A percentile compares a stretch with the other conserved stretches of the same genome.
phyloP scores from a whole-genome alignment of 2,113 vertebrate genomes.

The Geococcyx californianus region DNA sequence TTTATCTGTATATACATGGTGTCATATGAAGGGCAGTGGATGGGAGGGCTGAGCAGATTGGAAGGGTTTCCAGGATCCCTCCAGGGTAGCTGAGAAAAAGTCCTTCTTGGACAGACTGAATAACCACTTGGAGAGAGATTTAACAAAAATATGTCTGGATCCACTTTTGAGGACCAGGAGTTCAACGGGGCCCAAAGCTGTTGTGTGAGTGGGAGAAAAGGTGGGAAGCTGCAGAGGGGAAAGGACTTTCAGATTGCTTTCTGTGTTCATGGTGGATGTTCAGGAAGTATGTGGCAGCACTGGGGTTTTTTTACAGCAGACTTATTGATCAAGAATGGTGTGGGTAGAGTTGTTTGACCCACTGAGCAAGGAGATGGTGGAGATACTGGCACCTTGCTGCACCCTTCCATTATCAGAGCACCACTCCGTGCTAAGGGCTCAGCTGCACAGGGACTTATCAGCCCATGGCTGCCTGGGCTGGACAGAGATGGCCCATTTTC shows the following conservation, averaged over 20 bases:
- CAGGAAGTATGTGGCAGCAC: neutral
- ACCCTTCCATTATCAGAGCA: neutral
- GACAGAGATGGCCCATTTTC: neutral
- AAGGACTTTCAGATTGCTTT: neutral
- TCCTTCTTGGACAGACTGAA: neutral
- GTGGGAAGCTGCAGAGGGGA: neutral
- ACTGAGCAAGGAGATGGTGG: rapidly evolving
- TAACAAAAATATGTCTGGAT: neutral
- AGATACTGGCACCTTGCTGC: neutral
- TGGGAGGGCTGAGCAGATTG: neutral
- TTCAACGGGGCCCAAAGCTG: neutral
- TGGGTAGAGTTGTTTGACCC: neutral
- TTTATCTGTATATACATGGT: neutral
- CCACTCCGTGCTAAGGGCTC: neutral
- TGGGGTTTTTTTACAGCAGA: neutral
- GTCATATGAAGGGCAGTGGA: neutral
- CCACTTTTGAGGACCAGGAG: neutral
- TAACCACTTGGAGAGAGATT: neutral
- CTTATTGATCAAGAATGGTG: neutral
- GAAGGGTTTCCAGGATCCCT: neutral
- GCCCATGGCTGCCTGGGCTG: neutral
- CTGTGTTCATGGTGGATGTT: neutral
- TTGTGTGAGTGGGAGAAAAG: neutral
- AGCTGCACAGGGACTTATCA: neutral
- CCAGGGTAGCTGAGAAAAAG: neutral